These are phyloP conservation scores for Drosophila asahinai DNA, from an alignment of 1,140 invertebrate genomes.

Conservation along the genomic window DNA sequence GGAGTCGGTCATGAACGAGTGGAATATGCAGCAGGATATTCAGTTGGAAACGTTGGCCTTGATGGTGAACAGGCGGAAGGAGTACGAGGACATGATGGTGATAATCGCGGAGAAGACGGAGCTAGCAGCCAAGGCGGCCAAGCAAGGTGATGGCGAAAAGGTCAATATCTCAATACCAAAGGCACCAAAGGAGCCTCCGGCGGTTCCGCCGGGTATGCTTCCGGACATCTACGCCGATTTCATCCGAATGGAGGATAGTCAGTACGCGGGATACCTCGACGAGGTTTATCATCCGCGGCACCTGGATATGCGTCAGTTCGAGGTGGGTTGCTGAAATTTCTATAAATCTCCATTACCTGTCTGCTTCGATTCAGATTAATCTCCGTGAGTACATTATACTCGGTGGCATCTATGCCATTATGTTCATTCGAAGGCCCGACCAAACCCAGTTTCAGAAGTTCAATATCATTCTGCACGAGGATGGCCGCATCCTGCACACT, in stretches of 20 bases:
- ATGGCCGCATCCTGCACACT: slow-evolving; percentile 48
- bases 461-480: slow-evolving; percentile 64
- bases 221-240: slow-evolving; percentile 57
- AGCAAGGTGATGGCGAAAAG: slow-evolving; percentile 2
- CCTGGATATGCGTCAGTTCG: slow-evolving; percentile 36
- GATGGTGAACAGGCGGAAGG: slow-evolving; percentile 31
- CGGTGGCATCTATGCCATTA: slow-evolving; percentile 66
- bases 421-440: slow-evolving; percentile 52
- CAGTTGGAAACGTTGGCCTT: slow-evolving; percentile 40
- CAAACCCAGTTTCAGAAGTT: slow-evolving; percentile 59
- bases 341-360: too few relatives aligned
- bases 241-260: slow-evolving; percentile 50
- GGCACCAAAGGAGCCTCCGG: slow-evolving; percentile 46
- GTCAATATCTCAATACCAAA: slow-evolving; percentile 49
- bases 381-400: slow-evolving; percentile 62
- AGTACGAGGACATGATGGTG: slow-evolving; percentile 59
- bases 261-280: slow-evolving; percentile 58
- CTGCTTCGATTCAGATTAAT: slow-evolving; percentile 58
- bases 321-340: slow-evolving; percentile 38
- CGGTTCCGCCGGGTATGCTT: slow-evolving; percentile 33
- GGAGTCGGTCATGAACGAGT: slow-evolving; percentile 60
- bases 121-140: slow-evolving; percentile 25
- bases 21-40: slow-evolving; percentile 58
- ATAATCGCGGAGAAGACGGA: slow-evolving; percentile 44
- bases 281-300: slow-evolving; percentile 56